Evolutionary conservation across 2,797 vertebrate species (phyloP), one percentile per base, ranked within the genome.

Genomic region (Eupleurogrammus muticus): DNA sequence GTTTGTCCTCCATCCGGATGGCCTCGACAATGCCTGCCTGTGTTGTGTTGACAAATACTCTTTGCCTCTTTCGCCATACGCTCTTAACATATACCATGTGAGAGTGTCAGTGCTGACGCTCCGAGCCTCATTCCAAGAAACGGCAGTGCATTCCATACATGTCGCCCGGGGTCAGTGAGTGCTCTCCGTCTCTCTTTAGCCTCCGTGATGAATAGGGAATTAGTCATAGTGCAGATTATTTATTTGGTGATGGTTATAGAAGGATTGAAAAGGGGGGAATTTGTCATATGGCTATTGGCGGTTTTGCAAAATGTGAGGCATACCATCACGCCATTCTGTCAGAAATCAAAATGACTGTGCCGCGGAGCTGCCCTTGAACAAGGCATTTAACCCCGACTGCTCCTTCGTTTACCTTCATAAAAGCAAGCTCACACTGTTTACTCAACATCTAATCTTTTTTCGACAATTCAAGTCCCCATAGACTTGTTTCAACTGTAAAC

Each of bases 31-130:
- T 65, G 70, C 5, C 52, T 0, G 64, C 13, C 64, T 83, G 74
- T 87, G 64, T 57, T 50, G 64, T 51, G 19, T 35, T 53, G 68
- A 76, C 67, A 63, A 62, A 51, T 1, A 49, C 19, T 50, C 65
- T 50, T 46, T 35, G 70, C 58, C 38, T 62, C 50, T 47, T 9
- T 7, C n/a, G 57, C 54, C 49, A 24, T n/a, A 47, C 17, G 16
- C 1, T 24, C 60, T 50, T 62, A 55, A 68, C 66, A 32, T 52
- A 44, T 36, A 69, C 60, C 57, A 64, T 48, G 56, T 1, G 49
- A 87, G 51, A 58, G 52, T 53, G 54, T 77, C 82, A 77, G 65
- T 23, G n/a, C 69, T 87, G 83, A 84, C 73, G 76, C 63, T 50
- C 67, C 7, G 4, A 71, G 75, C 51, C 5, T 10, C 79, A 75